These are phyloP conservation scores for Trissolcus brochymenae DNA, from an alignment of 2,888 invertebrate species.

Conservation along the genomic window DNA sequence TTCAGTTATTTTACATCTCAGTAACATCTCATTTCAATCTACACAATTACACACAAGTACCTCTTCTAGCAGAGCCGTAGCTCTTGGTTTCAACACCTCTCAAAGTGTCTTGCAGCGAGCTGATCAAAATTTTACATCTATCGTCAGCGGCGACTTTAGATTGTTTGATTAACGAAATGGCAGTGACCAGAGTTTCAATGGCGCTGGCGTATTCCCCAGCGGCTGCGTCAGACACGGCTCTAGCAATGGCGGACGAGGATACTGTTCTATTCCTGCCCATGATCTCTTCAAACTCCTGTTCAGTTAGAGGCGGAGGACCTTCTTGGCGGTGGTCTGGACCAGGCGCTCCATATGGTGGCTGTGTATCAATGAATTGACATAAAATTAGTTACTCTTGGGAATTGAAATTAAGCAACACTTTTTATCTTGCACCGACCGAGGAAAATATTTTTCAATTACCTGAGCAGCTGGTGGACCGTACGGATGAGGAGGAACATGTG, in stretches of 20 bases:
- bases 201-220: conserved; percentile 98
- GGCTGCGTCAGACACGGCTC: conserved; percentile 98
- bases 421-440: no score
- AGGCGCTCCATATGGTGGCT: conserved; percentile 81
- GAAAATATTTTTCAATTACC: conserved; percentile 58
- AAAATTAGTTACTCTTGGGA: background rate
- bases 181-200: conserved; percentile 98
- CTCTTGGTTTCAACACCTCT: conserved; percentile 98
- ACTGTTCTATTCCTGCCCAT: conserved; percentile 98
- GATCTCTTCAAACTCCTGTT: conserved; percentile 98
- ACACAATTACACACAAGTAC: conserved; percentile 69
- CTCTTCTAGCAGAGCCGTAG: conserved; percentile 86
- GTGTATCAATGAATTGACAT: background rate
- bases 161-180: conserved; percentile 98
- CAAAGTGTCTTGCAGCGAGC: conserved; percentile 96
- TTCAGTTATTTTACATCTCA: no score
- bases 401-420: background rate
- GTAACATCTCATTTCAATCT: no score
- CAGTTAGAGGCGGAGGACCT: conserved; percentile 84
- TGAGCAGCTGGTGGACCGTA: conserved; percentile 78
- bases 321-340: conserved; percentile 77
- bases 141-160: conserved; percentile 97
- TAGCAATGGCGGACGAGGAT: conserved; percentile 96
- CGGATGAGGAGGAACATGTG: conserved; percentile 77
- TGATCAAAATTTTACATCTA: conserved; percentile 97